Evolutionary conservation across 2,888 invertebrate species (phyloP), one percentile per base, ranked within the genome.

Genomic region (Tachina fera): DNA sequence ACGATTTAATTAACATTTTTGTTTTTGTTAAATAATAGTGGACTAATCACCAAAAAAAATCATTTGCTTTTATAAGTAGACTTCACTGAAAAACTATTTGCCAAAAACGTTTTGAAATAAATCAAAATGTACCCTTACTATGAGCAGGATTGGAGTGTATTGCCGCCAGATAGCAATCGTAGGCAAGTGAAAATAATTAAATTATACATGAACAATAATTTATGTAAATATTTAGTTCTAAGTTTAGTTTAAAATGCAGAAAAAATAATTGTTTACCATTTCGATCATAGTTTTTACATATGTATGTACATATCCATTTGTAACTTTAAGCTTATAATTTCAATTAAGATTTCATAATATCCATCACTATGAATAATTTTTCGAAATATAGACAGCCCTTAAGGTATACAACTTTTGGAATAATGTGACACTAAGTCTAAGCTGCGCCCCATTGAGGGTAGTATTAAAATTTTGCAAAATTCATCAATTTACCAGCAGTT

Each of bases 91-190:
- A 22, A 22, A 60, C 9, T 10, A 19, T n/a, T 41, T 41, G 9
- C n/a, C 22, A 60, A n/a, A n/a, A 9, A 10, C n/a, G 1, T 19
- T 53, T 70, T 13, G 4, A 13, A 72, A 39, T 3, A 39, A 39
- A 51, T 19, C 14, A 83, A 92, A 39, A 81, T 92, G 92, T 92
- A 92, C 90, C 92, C 92, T 8, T 92, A 92, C 90, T 96, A 96
- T 91, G 97, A 97, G 92, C 94, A 96, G 83, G 97, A 97, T 92
- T 96, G 96, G 96, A 97, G 97, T 93, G 95, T 97, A 89, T 93
- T 97, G 89, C 97, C 97, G 87, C 96, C 96, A 82, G 97, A 97
- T 93, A 95, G 96, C 88, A 97, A 97, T 91, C 94, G 97, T 94
- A 96, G 97, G 97, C 97, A 94, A 92, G 91, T 84, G 51, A 8